phyloP scores from a whole-genome alignment of 1,140 invertebrate genomes.

The Solen grandis region DNA sequence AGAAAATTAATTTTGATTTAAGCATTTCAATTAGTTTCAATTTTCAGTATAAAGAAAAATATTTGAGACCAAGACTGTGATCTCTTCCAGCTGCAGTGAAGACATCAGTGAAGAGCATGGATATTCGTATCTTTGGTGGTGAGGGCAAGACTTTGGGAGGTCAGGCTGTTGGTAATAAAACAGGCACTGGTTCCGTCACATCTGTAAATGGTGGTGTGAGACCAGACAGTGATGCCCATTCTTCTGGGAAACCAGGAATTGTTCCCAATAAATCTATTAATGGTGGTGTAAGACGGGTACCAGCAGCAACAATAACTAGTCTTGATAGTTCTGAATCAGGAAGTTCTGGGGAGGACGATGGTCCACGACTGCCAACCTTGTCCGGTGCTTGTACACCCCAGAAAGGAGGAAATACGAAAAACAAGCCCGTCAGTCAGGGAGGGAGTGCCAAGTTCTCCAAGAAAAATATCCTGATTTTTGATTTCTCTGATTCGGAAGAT shows the following conservation, averaged over 20 bases:
- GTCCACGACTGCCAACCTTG: not conserved
- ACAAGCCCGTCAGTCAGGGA: conserved; percentile 50
- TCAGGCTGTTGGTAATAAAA: not conserved
- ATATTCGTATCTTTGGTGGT: conserved; percentile 57
- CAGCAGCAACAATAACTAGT: not conserved
- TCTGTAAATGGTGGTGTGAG: not conserved
- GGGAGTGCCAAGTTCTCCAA: conserved; percentile 4
- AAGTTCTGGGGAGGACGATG: not conserved
- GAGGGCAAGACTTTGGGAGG: conserved; percentile 38
- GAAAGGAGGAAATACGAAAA: conserved; percentile 25
- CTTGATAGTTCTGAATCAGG: not conserved
- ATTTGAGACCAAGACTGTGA: too few species aligned
- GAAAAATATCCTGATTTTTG: not conserved
- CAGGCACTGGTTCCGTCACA: not conserved
- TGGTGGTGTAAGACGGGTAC: not conserved
- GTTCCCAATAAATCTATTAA: not conserved
- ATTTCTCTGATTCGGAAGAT: conserved; percentile 45
- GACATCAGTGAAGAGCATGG: conserved; percentile 35
- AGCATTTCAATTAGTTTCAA: too few species aligned
- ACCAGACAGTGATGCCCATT: not conserved
- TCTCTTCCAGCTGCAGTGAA: too few species aligned
- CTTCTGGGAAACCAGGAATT: not conserved
- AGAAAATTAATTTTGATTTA: too few species aligned
- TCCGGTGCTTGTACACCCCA: conserved; percentile 23
- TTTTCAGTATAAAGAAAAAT: too few species aligned